These are phyloP conservation scores for Sinodicranocentrus sp. DNA, from an alignment of 2,888 invertebrate genomes.

Conservation along the genomic window DNA sequence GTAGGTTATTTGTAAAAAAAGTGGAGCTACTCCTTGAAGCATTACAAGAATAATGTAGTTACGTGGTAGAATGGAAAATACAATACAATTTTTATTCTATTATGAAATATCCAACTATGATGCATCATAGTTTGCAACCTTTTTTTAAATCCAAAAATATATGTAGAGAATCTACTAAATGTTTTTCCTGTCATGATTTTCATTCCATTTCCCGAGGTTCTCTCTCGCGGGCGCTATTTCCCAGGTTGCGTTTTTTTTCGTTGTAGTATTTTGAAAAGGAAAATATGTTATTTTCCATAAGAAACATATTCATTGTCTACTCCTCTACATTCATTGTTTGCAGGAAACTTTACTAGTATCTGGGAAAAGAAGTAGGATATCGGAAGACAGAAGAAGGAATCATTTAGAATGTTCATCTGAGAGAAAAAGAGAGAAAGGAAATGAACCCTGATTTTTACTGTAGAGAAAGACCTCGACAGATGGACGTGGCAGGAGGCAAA, in stretches of 20 bases:
- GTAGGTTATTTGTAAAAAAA: background rate
- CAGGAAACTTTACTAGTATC: background rate
- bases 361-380: background rate
- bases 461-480: background rate
- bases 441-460: conserved; percentile 1
- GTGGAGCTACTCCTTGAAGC: too few relatives aligned
- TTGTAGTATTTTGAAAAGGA: background rate
- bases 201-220: too few relatives aligned
- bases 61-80: background rate
- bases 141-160: background rate
- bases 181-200: background rate
- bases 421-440: background rate
- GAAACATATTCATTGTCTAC: background rate
- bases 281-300: background rate
- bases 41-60: background rate
- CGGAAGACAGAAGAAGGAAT: background rate
- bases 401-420: background rate
- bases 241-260: too few relatives aligned
- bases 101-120: background rate
- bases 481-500: too few relatives aligned
- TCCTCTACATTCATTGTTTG: background rate
- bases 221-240: too few relatives aligned
- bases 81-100: background rate
- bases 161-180: background rate
- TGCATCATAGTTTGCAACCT: background rate